Evolutionary conservation across 2,888 invertebrate genomes (phyloP), one percentile per base, ranked within the genome.

Genomic region (Bombyx huttoni): DNA sequence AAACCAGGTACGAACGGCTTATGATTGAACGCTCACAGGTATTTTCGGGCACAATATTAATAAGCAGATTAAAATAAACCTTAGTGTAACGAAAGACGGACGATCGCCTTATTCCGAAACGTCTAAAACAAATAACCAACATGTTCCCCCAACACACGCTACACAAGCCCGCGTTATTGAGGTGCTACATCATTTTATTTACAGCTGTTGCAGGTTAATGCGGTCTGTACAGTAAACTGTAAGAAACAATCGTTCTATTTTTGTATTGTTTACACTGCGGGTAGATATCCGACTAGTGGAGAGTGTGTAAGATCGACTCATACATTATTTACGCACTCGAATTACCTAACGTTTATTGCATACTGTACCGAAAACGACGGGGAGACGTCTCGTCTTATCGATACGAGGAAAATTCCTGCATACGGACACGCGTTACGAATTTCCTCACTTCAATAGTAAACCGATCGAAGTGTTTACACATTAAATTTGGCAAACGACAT

Each of bases 141-240:
- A 73, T 75, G 76, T 75, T 81, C 66, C 68, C 70, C 67, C 73
- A 80, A 74, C 78, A 75, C 64, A 68, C 76, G 75, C 74, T 77
- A 73, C 75, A 68, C 70, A 63, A 68, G 70, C 68, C 66, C 72
- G 51, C 49, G 81, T 81, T 85, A 79, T 81, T 80, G 70, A 77
- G 77, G 78, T 73, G 76, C 78, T 87, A 78, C 82, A 87, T 87
- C 82, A 86, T 84, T 74, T 80, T 86, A 84, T 85, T 83, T 82
- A 83, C 80, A 74, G 73, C 73, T 65, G 70, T 73, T 73, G 73
- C 79, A 78, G 80, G 81, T 79, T 81, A 76, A 81, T 82, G 79
- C 70, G 75, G 74, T 63, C 67, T 63, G 72, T 61, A 67, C 69
- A 67, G 75, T 79, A 75, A 77, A 82, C 78, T 72, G 61, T 61